A percentile compares a stretch with the other conserved stretches of the same genome.
These are phyloP conservation scores for Gryllus bimaculatus DNA, from an alignment of 1,140 invertebrate genomes.

Conservation along the genomic window DNA sequence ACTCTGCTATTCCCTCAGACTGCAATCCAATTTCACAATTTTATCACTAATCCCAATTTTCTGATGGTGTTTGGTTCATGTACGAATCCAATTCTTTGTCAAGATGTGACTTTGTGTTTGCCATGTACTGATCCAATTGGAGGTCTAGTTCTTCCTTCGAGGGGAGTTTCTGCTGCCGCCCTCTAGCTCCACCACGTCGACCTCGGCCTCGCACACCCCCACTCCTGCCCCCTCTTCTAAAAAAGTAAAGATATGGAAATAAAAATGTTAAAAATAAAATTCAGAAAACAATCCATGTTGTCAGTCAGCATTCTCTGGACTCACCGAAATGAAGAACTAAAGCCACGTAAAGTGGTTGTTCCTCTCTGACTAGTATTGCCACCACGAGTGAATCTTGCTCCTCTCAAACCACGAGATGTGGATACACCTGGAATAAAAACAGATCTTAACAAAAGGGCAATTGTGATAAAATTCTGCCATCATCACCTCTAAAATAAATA, in stretches of 20 bases:
- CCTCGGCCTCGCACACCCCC: background rate
- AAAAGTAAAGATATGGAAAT: background rate
- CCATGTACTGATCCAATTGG: slow-evolving; percentile 52
- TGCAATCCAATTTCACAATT: no score
- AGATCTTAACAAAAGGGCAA: background rate
- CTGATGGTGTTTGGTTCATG: slow-evolving; percentile 36
- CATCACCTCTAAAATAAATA: background rate
- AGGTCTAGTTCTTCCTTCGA: slow-evolving; percentile 46
- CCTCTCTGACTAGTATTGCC: slow-evolving; percentile 10
- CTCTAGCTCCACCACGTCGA: background rate
- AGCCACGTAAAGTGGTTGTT: background rate
- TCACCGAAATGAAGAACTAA: background rate
- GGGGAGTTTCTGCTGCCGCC: slow-evolving; percentile 20
- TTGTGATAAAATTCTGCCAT: background rate
- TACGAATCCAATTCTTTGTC: slow-evolving; percentile 41
- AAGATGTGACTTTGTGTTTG: slow-evolving; percentile 41
- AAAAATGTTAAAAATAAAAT: background rate
- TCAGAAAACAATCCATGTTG: background rate
- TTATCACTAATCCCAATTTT: slow-evolving; percentile 15
- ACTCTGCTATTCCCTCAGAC: no score
- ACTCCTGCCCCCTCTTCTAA: slow-evolving; percentile 2
- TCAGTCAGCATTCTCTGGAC: background rate
- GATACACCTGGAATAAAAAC: background rate
- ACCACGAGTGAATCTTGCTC: slow-evolving; percentile 11
- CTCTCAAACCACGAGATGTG: slow-evolving; percentile 16